Conservation (phyloP, 2,113 vertebrate species). For the Perognathus longimembris region DNA sequence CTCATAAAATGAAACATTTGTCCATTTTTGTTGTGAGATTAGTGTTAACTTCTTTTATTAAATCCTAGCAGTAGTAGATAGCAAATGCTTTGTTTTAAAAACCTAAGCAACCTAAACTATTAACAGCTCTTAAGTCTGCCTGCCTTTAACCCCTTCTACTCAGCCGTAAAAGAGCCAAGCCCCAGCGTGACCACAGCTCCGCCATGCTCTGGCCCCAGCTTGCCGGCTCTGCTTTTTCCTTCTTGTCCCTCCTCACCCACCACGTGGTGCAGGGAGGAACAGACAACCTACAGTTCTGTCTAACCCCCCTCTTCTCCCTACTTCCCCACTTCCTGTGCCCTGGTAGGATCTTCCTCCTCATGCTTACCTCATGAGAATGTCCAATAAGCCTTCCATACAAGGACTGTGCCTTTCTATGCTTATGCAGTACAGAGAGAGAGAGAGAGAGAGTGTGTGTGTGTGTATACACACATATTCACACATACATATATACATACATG, state of each 20-base stretch:
- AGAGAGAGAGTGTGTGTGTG: too few relatives aligned
- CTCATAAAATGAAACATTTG: not conserved
- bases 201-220: not conserved
- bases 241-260: not conserved
- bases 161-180: not conserved
- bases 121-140: not conserved
- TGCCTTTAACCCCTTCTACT: not conserved
- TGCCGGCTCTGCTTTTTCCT: too few relatives aligned
- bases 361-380: not conserved
- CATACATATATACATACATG: too few relatives aligned
- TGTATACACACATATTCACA: too few relatives aligned
- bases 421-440: not conserved
- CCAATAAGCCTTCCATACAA: not conserved
- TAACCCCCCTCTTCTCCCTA: not conserved
- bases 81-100: not conserved
- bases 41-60: constrained; percentile 22
- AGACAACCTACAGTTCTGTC: not conserved
- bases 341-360: not conserved
- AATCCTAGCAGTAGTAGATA: not conserved
- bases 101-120: not conserved
- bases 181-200: not conserved
- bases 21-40: not conserved
- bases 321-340: not conserved
- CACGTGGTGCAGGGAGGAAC: not conserved
- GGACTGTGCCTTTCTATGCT: not conserved